phyloP scores from a whole-genome alignment of 2,888 invertebrate genomes.

The Sphaerophoria rueppellii region DNA sequence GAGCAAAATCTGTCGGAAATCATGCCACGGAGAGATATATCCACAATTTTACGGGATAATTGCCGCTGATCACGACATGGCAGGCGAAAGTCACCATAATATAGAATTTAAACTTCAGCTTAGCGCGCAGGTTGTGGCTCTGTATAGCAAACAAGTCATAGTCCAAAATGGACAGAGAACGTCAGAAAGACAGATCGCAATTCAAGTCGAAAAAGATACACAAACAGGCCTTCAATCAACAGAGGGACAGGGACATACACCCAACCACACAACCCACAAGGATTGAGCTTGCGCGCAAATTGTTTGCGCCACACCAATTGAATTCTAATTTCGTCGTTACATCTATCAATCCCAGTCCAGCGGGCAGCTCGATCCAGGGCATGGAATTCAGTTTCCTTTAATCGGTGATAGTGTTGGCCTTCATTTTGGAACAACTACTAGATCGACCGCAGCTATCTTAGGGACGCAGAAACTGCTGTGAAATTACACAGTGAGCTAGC shows the following conservation, averaged over 20 bases:
- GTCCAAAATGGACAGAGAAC: conserved; percentile 40
- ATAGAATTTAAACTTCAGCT: conserved; percentile 17
- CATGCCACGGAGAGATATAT: conserved; percentile 73
- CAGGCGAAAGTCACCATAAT: conserved; percentile 71
- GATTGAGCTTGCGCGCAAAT: conserved; percentile 62
- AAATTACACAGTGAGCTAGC: conserved; percentile 51
- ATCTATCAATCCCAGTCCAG: conserved; percentile 61
- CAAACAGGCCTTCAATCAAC: conserved; percentile 67
- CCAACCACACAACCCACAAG: conserved; percentile 54
- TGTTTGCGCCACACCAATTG: conserved; percentile 73
- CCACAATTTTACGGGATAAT: conserved; percentile 74
- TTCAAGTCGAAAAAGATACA: conserved; percentile 52
- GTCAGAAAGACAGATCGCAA: conserved; percentile 66
- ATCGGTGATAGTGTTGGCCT: conserved; percentile 64
- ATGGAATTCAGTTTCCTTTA: conserved; percentile 49
- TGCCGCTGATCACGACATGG: conserved; percentile 72
- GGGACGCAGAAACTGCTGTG: conserved; percentile 13
- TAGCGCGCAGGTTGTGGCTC: conserved; percentile 26
- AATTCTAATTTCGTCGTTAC: conserved; percentile 70
- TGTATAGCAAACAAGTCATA: background rate
- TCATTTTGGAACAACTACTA: conserved; percentile 44
- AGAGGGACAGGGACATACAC: conserved; percentile 61
- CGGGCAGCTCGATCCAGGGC: conserved; percentile 18
- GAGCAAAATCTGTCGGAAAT: conserved; percentile 71
- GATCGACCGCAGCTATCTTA: conserved; percentile 16